phyloP scores from a whole-genome alignment of 2,113 vertebrate genomes.

The Aptenodytes forsteri region DNA sequence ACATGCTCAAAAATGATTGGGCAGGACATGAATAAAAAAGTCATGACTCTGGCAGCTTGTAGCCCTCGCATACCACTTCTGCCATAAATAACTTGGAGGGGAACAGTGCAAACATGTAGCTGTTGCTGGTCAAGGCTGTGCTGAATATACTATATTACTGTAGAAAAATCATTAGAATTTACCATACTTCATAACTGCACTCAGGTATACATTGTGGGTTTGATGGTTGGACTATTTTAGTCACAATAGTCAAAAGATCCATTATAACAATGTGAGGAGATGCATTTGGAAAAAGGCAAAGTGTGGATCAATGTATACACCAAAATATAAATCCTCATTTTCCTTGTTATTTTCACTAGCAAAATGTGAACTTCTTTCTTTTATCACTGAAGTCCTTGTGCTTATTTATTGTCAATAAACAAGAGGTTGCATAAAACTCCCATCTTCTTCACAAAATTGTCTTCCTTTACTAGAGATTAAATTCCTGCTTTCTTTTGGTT shows the following conservation, averaged over 20 bases:
- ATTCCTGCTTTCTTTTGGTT: neutral
- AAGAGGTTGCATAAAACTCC: neutral
- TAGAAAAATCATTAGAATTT: neutral
- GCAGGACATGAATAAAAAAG: neutral
- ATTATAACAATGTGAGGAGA: neutral
- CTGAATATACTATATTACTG: neutral
- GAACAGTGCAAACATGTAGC: neutral
- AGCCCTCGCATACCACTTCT: neutral
- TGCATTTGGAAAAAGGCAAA: neutral
- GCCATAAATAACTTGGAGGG: neutral
- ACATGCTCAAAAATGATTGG: neutral
- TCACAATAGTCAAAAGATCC: neutral
- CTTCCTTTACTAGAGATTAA: neutral
- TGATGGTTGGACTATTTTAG: neutral
- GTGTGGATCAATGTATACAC: neutral
- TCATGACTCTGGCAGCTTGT: neutral
- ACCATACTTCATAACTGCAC: neutral
- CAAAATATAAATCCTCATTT: neutral
- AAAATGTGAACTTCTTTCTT: neutral
- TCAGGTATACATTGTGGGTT: neutral
- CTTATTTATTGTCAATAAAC: neutral
- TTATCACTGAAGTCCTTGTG: neutral
- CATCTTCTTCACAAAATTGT: neutral
- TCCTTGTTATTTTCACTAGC: neutral
- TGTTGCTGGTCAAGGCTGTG: neutral